Percentiles rank a stretch among this genome's conserved stretches.
phyloP scores from a whole-genome alignment of 2,113 vertebrate species.

The Onychorhynchus coronatus region DNA sequence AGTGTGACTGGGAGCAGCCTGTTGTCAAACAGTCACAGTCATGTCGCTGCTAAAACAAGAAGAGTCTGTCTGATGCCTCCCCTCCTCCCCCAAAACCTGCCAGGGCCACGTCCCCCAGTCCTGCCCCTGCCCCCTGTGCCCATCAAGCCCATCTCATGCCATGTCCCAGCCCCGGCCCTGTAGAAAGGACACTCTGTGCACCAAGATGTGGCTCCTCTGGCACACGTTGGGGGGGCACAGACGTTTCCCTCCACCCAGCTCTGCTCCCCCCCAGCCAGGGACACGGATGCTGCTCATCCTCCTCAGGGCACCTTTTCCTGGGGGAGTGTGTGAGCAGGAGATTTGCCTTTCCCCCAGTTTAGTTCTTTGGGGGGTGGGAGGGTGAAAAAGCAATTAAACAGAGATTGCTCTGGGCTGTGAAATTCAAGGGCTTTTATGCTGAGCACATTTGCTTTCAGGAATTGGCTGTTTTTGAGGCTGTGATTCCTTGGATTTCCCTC shows the following conservation, averaged over 20 bases:
- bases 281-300: neutral
- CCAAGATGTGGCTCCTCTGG: neutral
- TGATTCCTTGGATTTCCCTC: neutral
- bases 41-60: accelerated
- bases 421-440: neutral
- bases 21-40: accelerated
- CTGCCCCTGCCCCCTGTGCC: neutral
- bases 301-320: neutral
- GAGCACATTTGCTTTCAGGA: neutral
- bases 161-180: accelerated
- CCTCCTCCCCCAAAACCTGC: neutral
- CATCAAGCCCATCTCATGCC: neutral
- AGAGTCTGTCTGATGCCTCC: accelerated
- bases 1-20: accelerated
- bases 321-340: neutral
- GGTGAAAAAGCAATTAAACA: neutral
- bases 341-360: neutral
- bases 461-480: neutral
- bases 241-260: neutral
- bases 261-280: neutral
- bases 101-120: neutral
- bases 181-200: neutral
- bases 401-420: neutral
- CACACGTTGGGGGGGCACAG: neutral
- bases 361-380: neutral